Evolutionary conservation across 2,888 invertebrate genomes (phyloP), one percentile per base, ranked within the genome.

Genomic region (Mesochorus sp.): DNA sequence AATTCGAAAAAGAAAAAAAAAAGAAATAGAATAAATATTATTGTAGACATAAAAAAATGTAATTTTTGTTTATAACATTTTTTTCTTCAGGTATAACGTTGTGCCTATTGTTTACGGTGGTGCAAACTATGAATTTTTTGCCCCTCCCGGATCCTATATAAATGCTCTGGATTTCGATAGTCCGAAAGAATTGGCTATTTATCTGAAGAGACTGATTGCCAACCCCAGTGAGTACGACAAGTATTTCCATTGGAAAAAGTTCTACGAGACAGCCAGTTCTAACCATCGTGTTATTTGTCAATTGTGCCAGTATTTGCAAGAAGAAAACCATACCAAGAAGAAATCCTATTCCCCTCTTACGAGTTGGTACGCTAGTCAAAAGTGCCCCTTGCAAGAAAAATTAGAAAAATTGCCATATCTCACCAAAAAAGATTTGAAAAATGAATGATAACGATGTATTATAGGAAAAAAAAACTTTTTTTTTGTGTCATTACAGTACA

Each of bases 21-120:
- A n/a, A n/a, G n/a, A n/a, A n/a, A n/a, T n/a, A n/a, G n/a, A n/a
- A n/a, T n/a, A n/a, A n/a, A n/a, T n/a, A n/a, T n/a, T n/a, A n/a
- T n/a, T n/a, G n/a, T n/a, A n/a, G n/a, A n/a, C n/a, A n/a, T n/a
- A n/a, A n/a, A n/a, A n/a, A 31, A 31, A 31, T 17, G 17, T 14
- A 44, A 14, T 66, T 12, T 28, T 24, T 5, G 5, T 26, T n/a
- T 31, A 28, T 12, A 53, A 34, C 49, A 28, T 49, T 67, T 39
- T n/a, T 67, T 37, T 51, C 82, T 81, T 21, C 80, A 89, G 89
- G n/a, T 82, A 87, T 70, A 67, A 93, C 81, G 91, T 94, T 8
- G 88, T 95, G 37, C 95, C 95, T 0, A 92, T 95, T 2, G 94
- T 94, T 4, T 94, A 94, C 91, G 94, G 95, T 0, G 95, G 94